Percentiles rank a stretch among this genome's conserved stretches.
phyloP scores from a whole-genome alignment of 53 echinoderm and acorn worm species.

The Pentamera pediparva region DNA sequence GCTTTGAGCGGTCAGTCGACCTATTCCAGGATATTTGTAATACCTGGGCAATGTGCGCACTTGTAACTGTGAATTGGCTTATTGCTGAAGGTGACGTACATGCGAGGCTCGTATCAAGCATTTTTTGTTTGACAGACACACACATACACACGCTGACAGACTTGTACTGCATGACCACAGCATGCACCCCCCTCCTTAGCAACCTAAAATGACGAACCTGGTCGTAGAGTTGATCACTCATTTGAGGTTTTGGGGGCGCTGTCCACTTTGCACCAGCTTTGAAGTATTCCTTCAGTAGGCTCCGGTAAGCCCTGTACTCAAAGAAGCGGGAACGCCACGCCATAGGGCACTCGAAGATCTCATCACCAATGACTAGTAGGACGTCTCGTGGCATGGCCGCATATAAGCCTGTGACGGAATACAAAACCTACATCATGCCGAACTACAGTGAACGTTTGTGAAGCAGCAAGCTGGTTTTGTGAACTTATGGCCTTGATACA shows the following conservation, averaged over 20 bases:
- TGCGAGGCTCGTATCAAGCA: too few relatives aligned
- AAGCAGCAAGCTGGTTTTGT: neutral
- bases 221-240: conserved; percentile 94
- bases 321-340: conserved; percentile 96
- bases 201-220: conserved; percentile 62
- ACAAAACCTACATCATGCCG: too few relatives aligned
- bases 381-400: conserved; percentile 96
- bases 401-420: conserved; percentile 59
- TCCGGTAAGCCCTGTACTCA: conserved; percentile 91
- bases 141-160: too few relatives aligned
- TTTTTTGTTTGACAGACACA: too few relatives aligned
- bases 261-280: conserved; percentile 87
- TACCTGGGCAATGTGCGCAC: too few relatives aligned
- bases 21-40: too few relatives aligned
- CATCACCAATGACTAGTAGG: conserved; percentile 79
- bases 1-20: too few relatives aligned
- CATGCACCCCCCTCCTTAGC: too few relatives aligned
- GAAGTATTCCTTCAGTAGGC: conserved; percentile 91
- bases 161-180: too few relatives aligned
- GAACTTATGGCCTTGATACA: neutral
- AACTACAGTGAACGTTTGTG: neutral
- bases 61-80: too few relatives aligned
- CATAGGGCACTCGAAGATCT: conserved; percentile 95
- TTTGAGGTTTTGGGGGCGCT: conserved; percentile 83
- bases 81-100: too few relatives aligned